phyloP scores from a whole-genome alignment of 2,888 invertebrate species.

The Hypselothyrea guttata region DNA sequence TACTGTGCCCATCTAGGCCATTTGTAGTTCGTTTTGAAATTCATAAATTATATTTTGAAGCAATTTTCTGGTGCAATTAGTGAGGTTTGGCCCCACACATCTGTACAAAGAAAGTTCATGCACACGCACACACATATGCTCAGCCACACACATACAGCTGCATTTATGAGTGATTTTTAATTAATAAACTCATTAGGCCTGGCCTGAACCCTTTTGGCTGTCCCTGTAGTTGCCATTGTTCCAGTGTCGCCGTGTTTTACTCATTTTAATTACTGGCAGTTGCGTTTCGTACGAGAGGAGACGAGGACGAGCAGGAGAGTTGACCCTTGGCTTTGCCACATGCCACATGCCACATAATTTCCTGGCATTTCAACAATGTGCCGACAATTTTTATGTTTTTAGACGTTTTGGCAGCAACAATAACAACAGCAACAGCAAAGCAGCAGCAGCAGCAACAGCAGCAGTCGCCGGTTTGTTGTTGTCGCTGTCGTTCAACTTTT shows the following conservation, averaged over 20 bases:
- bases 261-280: slow-evolving; percentile 75
- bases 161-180: slow-evolving; percentile 64
- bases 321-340: slow-evolving; percentile 36
- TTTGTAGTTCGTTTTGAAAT: slow-evolving; percentile 11
- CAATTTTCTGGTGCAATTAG: slow-evolving; percentile 48
- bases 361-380: slow-evolving; percentile 72
- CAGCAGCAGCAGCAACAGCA: slow-evolving; percentile 36
- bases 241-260: slow-evolving; percentile 45
- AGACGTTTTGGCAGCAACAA: slow-evolving; percentile 42
- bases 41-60: slow-evolving; percentile 51
- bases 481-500: slow-evolving; percentile 75
- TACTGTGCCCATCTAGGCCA: too few species aligned
- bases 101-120: slow-evolving; percentile 31
- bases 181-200: slow-evolving; percentile 75
- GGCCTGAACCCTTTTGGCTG: slow-evolving; percentile 25
- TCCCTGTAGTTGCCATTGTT: slow-evolving; percentile 25
- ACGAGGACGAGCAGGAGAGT: slow-evolving; percentile 15
- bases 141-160: neutral
- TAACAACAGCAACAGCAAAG: slow-evolving; percentile 3
- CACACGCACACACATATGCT: slow-evolving; percentile 3
- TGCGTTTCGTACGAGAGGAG: slow-evolving; percentile 31
- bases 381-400: slow-evolving; percentile 67
- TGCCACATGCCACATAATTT: slow-evolving; percentile 58
- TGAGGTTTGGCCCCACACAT: slow-evolving; percentile 23
- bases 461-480: slow-evolving; percentile 60